Evolutionary conservation across 2,113 vertebrate species (phyloP).

Genomic region (Platysteira castanea): DNA sequence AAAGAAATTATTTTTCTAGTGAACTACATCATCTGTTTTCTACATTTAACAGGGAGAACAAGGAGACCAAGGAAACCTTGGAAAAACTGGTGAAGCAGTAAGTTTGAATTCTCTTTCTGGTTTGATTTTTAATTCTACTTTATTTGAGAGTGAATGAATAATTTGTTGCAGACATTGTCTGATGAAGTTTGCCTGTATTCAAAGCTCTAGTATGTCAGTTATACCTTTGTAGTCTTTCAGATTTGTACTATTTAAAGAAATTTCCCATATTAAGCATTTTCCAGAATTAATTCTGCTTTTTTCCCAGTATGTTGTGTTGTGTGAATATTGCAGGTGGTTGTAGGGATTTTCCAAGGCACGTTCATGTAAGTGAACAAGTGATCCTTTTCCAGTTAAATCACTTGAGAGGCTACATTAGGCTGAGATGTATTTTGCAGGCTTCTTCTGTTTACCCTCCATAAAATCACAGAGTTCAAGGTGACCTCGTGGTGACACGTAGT

Average conservation of each 20-base stretch:
- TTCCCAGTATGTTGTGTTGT: background rate
- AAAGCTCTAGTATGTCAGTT: background rate
- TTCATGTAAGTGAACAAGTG: background rate
- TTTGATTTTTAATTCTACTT: background rate
- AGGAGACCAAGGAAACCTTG: constrained; percentile 85
- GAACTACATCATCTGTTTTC: constrained; percentile 22
- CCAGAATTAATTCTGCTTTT: background rate
- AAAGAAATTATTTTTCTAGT: constrained; percentile 29
- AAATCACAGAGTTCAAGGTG: background rate
- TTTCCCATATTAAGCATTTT: background rate
- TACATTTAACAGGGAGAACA: constrained; percentile 84
- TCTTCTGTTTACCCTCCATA: background rate
- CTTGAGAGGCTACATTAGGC: background rate
- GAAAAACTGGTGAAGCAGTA: constrained; percentile 90
- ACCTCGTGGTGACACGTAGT: background rate
- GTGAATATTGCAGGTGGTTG: background rate
- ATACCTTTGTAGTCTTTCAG: background rate
- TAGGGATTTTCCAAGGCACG: background rate
- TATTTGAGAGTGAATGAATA: background rate
- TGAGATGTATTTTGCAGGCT: background rate
- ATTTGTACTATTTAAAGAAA: background rate
- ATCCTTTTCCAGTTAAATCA: background rate
- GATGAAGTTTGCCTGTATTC: background rate
- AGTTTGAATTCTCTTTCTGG: constrained; percentile 59
- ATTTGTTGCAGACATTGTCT: background rate